Evolutionary conservation across 1,140 invertebrate species (phyloP).

Genomic region (Rhynchophorus ferrugineus): DNA sequence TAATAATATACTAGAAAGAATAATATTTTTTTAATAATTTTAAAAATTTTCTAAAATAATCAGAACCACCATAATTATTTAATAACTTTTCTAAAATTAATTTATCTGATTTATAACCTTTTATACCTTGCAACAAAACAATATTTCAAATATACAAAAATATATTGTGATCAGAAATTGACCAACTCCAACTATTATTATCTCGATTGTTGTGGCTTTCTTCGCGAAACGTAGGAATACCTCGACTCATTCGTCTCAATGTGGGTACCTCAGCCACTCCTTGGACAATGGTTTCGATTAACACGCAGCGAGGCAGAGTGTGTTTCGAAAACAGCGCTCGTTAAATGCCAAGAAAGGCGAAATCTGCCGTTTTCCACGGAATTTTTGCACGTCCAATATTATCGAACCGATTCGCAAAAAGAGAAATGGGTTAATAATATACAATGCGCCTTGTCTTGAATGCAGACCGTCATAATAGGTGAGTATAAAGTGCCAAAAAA

Average conservation of each 20-base stretch:
- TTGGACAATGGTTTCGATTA: constrained; percentile 8
- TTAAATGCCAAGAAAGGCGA: background rate
- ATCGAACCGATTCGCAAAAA: background rate
- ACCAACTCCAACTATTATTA: background rate
- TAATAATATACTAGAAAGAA: background rate
- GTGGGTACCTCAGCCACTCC: constrained; percentile 13
- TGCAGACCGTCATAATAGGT: no score
- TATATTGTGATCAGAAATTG: background rate
- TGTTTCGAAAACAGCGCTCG: background rate
- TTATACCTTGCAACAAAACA: background rate
- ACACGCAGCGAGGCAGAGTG: background rate
- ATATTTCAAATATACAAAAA: background rate
- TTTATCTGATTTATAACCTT: background rate
- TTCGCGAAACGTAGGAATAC: constrained; percentile 10
- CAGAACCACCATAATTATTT: background rate
- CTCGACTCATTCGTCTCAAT: constrained; percentile 3
- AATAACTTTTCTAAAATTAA: background rate
- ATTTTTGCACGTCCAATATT: background rate
- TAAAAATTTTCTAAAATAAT: background rate
- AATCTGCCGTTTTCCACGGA: background rate
- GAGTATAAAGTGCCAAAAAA: no score
- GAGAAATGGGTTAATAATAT: no score
- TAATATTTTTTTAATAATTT: background rate
- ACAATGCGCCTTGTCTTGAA: no score
- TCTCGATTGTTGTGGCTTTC: background rate